phyloP scores from a whole-genome alignment of 2,888 invertebrate genomes.

The Hyposoter dolosus region DNA sequence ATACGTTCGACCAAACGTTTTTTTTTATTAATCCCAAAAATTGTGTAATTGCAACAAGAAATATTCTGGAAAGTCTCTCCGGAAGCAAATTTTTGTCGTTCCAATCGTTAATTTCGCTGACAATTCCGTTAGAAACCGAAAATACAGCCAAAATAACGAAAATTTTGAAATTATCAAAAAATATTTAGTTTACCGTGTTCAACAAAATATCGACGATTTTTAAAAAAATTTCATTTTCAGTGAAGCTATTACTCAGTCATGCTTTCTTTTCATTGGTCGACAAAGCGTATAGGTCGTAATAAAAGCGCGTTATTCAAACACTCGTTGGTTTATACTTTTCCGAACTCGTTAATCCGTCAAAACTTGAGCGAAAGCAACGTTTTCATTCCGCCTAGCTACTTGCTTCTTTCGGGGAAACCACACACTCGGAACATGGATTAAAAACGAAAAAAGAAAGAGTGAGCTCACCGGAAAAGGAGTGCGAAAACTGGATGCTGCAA shows the following conservation, averaged over 20 bases:
- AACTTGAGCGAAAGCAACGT: background rate
- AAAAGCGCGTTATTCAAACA: slow-evolving; percentile 2
- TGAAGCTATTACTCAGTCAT: background rate
- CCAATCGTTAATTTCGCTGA: too few relatives aligned
- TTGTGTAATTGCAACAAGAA: too few relatives aligned
- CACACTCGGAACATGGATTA: background rate
- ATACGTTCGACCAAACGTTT: too few relatives aligned
- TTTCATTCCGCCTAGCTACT: background rate
- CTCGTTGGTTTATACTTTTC: background rate
- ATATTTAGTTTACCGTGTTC: too few relatives aligned
- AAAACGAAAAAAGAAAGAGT: background rate
- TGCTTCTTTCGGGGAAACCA: background rate
- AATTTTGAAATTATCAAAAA: too few relatives aligned
- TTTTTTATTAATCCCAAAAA: too few relatives aligned
- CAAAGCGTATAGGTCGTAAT: background rate
- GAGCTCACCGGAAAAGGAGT: slow-evolving; percentile 59
- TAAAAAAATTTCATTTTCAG: too few relatives aligned
- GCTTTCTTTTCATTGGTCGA: background rate
- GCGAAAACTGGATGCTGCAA: slow-evolving; percentile 23
- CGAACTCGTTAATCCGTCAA: slow-evolving; percentile 9
- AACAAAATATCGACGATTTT: too few relatives aligned
- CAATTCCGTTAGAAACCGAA: too few relatives aligned
- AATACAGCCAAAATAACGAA: too few relatives aligned
- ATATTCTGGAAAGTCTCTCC: too few relatives aligned
- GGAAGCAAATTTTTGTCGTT: too few relatives aligned